Conservation (phyloP, 2,888 invertebrate species). For the Subacronicta megacephala region DNA sequence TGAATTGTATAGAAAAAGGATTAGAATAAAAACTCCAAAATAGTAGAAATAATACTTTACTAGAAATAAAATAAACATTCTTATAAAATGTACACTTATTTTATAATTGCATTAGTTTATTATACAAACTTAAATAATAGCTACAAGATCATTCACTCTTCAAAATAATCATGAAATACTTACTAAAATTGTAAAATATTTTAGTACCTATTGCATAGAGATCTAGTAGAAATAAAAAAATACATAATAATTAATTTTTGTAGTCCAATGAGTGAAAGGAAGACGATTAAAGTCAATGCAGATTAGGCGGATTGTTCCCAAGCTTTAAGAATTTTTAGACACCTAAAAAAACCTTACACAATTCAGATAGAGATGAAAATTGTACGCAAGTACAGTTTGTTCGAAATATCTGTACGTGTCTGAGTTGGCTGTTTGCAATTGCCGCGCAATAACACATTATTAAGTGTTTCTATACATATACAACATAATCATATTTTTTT, state of each 20-base stretch:
- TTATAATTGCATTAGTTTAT: constrained; percentile 44
- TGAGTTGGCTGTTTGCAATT: no score
- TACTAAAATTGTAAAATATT: constrained; percentile 48
- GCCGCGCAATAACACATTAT: no score
- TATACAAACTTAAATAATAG: constrained; percentile 32
- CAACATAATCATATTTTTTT: no score
- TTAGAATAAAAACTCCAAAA: constrained; percentile 1
- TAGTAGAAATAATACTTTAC: constrained; percentile 53
- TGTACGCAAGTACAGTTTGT: no score
- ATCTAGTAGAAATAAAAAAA: constrained; percentile 31
- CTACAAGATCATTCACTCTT: constrained; percentile 27
- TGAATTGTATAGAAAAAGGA: neutral
- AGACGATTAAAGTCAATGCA: neutral
- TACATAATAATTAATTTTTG: constrained; percentile 12
- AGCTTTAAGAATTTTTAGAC: no score
- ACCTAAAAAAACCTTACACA: no score
- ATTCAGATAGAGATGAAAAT: no score
- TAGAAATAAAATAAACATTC: constrained; percentile 43
- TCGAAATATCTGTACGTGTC: no score
- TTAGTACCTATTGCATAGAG: constrained; percentile 37
- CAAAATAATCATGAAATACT: constrained; percentile 25
- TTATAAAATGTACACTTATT: constrained; percentile 50
- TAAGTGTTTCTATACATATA: no score
- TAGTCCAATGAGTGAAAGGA: constrained; percentile 5
- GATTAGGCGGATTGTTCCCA: constrained; percentile 6